Evolutionary conservation across 2,797 vertebrate genomes (phyloP), one percentile per base, ranked within the genome.

Genomic region (Lagorchestes hirsutus): DNA sequence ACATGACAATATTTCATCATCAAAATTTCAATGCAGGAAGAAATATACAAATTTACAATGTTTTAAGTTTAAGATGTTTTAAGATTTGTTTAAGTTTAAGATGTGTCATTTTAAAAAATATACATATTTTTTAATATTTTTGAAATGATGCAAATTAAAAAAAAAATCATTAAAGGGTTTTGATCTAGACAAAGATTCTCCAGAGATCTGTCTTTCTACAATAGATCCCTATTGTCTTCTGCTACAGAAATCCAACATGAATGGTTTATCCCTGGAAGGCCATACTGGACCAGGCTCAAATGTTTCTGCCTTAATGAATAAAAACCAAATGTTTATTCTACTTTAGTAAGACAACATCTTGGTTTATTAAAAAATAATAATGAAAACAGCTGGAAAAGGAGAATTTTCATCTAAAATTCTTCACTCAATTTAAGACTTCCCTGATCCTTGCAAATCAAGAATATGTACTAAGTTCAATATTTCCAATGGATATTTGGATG

Each of bases 381-480:
- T 91, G 90, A 91, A 91, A 91, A 54, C 52, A 91, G 29, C 54
- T 91, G 54, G 52, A 16, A 55, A 54, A 55, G 54, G 90, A 34
- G 90, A 52, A 91, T 91, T 91, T 91, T 91, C 29, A 54, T 55
- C 90, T 90, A n/a, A n/a, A n/a, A n/a, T 90, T 29, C 46, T n/a
- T 87, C 74, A 55, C 90, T 55, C 31, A 91, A 50, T 87, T 91
- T 34, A 55, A 91, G 90, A 91, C 34, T 55, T 91, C 90, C 54
- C 54, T 55, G 40, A 27, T 46, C 40, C 24, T 50, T 87, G 10
- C 74, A 87, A 87, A 87, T 87, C 22, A 87, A 87, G 74, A 87
- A 10, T 12, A 10, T 87, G 10, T 27, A 87, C 50, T 87, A 40
- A 87, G 40, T 87, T 87, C 22, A 87, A 50, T 40, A 50, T 50